Evolutionary conservation across 2,888 invertebrate species (phyloP).

Genomic region (Lasius platythorax): DNA sequence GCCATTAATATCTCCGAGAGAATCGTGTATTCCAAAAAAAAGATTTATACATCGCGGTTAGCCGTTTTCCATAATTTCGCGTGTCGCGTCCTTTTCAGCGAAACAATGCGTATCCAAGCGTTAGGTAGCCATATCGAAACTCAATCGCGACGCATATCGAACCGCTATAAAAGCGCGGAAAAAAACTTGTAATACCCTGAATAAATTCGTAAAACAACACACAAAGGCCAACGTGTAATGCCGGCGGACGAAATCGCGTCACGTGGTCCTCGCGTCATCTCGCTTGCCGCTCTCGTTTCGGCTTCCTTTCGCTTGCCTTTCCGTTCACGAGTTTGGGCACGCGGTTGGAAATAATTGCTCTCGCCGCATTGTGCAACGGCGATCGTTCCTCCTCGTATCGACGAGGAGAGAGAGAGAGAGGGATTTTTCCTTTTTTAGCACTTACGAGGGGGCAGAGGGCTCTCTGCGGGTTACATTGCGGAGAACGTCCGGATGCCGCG

Average conservation of each 20-base stretch:
- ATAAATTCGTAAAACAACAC: slow-evolving; percentile 16
- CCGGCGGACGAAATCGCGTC: slow-evolving; percentile 30
- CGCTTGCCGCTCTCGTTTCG: slow-evolving; percentile 43
- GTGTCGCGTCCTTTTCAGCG: neutral
- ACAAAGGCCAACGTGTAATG: slow-evolving; percentile 38
- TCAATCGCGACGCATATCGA: neutral
- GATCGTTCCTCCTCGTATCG: slow-evolving; percentile 60
- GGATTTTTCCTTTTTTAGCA: slow-evolving; percentile 28
- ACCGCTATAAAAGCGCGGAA: slow-evolving; percentile 18
- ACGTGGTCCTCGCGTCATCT: slow-evolving; percentile 42
- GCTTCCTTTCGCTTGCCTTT: slow-evolving; percentile 49
- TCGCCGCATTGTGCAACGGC: slow-evolving; percentile 67
- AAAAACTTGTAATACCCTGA: slow-evolving; percentile 18
- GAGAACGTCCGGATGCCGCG: slow-evolving; percentile 21
- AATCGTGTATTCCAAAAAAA: neutral
- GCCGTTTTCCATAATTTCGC: neutral
- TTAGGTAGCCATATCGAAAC: slow-evolving; percentile 12
- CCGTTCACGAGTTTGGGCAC: slow-evolving; percentile 49
- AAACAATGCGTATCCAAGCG: neutral
- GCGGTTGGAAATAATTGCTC: slow-evolving; percentile 66
- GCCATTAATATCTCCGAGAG: neutral
- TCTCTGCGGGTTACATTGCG: slow-evolving; percentile 35
- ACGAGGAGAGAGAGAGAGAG: neutral
- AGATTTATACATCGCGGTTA: neutral
- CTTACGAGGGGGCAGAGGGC: neutral